phyloP scores from a whole-genome alignment of 1,140 invertebrate species.

The Orchesella cincta region DNA sequence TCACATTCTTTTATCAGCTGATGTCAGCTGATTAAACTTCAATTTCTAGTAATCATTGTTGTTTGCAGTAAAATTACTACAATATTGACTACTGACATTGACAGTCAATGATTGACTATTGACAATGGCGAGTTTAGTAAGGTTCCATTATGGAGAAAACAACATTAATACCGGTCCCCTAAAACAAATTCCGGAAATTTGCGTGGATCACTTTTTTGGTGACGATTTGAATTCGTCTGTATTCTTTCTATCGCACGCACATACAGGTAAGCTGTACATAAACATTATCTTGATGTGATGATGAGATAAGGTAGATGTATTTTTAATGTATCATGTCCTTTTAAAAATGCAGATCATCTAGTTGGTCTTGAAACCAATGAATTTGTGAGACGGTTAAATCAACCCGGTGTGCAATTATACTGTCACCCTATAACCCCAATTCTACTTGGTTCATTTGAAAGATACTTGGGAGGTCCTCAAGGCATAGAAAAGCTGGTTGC shows the following conservation, averaged over 20 bases:
- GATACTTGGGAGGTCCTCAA: slow-evolving; percentile 39
- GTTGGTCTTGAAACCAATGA: slow-evolving; percentile 58
- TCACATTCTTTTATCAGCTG: no score
- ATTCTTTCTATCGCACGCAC: slow-evolving; percentile 71
- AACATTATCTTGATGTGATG: neutral
- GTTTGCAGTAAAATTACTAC: no score
- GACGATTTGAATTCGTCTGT: slow-evolving; percentile 59
- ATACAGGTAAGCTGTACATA: slow-evolving; percentile 54
- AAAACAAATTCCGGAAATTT: slow-evolving; percentile 65
- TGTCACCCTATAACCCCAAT: slow-evolving; percentile 35
- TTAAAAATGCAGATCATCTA: slow-evolving; percentile 63
- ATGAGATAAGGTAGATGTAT: neutral
- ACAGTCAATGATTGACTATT: no score
- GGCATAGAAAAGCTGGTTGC: slow-evolving; percentile 44
- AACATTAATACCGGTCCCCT: slow-evolving; percentile 59
- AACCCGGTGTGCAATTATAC: slow-evolving; percentile 38
- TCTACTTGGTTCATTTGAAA: slow-evolving; percentile 26
- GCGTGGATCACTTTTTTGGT: slow-evolving; percentile 64
- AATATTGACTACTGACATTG: no score
- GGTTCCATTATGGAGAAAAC: slow-evolving; percentile 39
- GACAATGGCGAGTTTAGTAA: slow-evolving; percentile 22
- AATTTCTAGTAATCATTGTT: no score
- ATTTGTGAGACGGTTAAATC: slow-evolving; percentile 50
- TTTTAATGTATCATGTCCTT: neutral
- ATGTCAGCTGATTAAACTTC: no score